A percentile compares a stretch with the other conserved stretches of the same genome.
These are phyloP conservation scores for Chiloscyllium punctatum DNA, from an alignment of 2,797 vertebrate genomes.

Conservation along the genomic window DNA sequence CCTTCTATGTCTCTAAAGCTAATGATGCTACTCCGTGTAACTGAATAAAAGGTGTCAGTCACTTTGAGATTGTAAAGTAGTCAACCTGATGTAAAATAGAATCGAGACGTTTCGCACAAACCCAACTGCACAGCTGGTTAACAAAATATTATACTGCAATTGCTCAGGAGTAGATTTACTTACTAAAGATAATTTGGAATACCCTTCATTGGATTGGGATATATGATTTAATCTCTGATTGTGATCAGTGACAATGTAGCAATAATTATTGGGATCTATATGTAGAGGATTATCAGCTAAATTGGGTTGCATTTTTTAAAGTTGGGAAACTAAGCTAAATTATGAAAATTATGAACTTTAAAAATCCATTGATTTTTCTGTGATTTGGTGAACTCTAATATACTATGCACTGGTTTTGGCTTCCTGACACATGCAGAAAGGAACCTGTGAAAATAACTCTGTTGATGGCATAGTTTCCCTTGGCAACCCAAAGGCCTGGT, in stretches of 20 bases:
- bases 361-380: background rate
- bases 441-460: constrained; percentile 1
- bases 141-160: background rate
- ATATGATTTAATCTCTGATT: background rate
- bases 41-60: background rate
- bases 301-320: background rate
- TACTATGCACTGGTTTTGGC: background rate
- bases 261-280: background rate
- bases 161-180: background rate
- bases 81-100: background rate
- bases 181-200: background rate
- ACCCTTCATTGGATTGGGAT: background rate
- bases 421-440: background rate
- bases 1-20: background rate
- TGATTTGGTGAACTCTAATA: background rate
- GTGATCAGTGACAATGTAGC: background rate
- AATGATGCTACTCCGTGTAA: background rate
- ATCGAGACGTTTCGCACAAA: background rate
- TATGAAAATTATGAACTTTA: background rate
- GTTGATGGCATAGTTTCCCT: background rate
- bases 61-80: background rate
- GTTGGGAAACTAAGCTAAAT: background rate
- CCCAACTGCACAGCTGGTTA: background rate
- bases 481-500: background rate
- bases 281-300: background rate